These are phyloP conservation scores for Julus scandinavius DNA, from an alignment of 2,888 invertebrate species.

Conservation along the genomic window DNA sequence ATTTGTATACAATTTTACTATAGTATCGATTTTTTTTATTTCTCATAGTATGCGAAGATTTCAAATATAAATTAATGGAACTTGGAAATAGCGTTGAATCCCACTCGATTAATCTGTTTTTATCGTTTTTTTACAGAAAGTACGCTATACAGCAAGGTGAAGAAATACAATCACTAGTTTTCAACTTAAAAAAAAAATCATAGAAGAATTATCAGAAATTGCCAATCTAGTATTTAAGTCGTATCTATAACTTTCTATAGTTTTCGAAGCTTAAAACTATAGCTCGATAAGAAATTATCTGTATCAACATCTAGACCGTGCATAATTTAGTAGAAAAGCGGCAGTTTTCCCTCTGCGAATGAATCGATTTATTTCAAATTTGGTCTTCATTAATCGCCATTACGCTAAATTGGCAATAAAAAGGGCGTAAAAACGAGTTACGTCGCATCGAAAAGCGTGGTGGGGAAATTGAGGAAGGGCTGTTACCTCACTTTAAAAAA, in stretches of 20 bases:
- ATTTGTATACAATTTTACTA: background rate
- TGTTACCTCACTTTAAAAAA: background rate
- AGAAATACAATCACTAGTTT: background rate
- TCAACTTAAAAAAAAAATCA: background rate
- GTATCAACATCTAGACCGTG: background rate
- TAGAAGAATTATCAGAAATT: constrained; percentile 8
- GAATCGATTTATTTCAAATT: constrained; percentile 30
- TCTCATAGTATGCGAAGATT: background rate
- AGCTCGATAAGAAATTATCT: background rate
- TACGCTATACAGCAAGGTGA: too few relatives aligned
- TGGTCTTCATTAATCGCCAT: constrained; percentile 20
- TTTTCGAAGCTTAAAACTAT: background rate
- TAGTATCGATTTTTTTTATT: background rate
- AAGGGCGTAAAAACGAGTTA: constrained; percentile 29
- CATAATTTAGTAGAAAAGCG: background rate
- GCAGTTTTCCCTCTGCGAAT: background rate
- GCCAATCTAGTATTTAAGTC: constrained; percentile 3
- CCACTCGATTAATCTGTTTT: background rate
- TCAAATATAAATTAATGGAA: background rate
- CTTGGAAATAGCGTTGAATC: background rate
- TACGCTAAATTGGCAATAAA: constrained; percentile 13
- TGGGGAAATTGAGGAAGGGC: constrained; percentile 28
- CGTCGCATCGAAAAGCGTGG: background rate
- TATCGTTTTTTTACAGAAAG: background rate
- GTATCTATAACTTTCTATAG: background rate